Percentiles rank a stretch among this genome's conserved stretches.
These are phyloP conservation scores for Reticulitermes lucifugus DNA, from an alignment of 2,888 invertebrate genomes.

Conservation along the genomic window DNA sequence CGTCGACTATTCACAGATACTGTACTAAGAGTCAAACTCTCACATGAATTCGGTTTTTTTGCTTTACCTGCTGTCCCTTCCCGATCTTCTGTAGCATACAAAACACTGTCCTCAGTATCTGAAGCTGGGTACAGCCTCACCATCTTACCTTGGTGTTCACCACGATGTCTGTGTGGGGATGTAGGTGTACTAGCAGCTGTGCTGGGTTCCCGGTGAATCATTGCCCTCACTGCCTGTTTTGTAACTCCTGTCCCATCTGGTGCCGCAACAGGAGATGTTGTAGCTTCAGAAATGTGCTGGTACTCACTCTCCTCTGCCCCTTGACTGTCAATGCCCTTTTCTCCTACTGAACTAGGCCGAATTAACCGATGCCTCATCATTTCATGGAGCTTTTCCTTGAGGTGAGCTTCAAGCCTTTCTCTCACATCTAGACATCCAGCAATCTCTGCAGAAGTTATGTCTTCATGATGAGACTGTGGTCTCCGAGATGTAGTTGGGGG, in stretches of 20 bases:
- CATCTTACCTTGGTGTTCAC: constrained; percentile 56
- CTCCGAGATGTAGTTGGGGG: constrained; percentile 44
- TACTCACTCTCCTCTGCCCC: constrained; percentile 65
- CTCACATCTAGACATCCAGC: constrained; percentile 49
- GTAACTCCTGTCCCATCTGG: constrained; percentile 42
- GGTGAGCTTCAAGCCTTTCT: constrained; percentile 61
- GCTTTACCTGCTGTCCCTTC: constrained; percentile 55
- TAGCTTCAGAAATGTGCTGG: constrained; percentile 69
- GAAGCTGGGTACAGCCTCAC: constrained; percentile 68
- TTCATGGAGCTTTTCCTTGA: constrained; percentile 64
- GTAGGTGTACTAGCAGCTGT: constrained; percentile 53
- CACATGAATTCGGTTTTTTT: constrained; percentile 66
- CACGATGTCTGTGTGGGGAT: constrained; percentile 50
- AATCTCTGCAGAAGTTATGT: constrained; percentile 33
- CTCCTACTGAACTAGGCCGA: constrained; percentile 39
- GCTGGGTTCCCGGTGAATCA: constrained; percentile 62
- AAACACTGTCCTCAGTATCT: constrained; percentile 68
- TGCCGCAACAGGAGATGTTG: constrained; percentile 54
- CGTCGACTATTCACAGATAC: constrained; percentile 67
- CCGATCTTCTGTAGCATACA: constrained; percentile 62
- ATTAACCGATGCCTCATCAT: constrained; percentile 57
- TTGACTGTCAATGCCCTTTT: constrained; percentile 30
- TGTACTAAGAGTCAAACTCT: constrained; percentile 66
- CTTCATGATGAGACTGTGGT: constrained; percentile 46
- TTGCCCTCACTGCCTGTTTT: constrained; percentile 62